Evolutionary conservation across 2,113 vertebrate genomes (phyloP).

Genomic region (Nerophis ophidion): DNA sequence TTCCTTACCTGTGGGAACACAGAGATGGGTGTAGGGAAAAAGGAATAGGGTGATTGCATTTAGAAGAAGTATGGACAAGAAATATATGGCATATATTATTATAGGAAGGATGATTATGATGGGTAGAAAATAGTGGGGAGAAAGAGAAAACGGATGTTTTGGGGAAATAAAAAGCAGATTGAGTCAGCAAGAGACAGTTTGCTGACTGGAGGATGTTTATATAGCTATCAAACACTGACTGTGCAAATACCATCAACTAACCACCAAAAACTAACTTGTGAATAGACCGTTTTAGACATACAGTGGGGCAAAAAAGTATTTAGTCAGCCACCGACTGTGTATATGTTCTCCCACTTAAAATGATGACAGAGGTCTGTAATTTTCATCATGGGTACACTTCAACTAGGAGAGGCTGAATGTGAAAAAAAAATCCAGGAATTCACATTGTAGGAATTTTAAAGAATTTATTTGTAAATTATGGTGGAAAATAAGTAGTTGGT

Average conservation of each 20-base stretch:
- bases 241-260: constrained; percentile 3
- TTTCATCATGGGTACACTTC: too few species aligned
- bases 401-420: too few species aligned
- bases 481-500: too few species aligned
- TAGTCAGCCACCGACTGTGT: too few species aligned
- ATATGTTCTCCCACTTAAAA: too few species aligned
- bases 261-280: constrained; percentile 13
- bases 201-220: constrained; percentile 9
- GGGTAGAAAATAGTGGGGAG: constrained; percentile 3
- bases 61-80: constrained; percentile 10
- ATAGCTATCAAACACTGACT: constrained; percentile 12
- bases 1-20: constrained; percentile 79
- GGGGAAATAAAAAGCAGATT: constrained; percentile 19
- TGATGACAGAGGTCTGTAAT: too few species aligned
- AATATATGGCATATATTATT: constrained; percentile 22
- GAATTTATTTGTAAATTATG: too few species aligned
- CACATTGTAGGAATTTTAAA: too few species aligned
- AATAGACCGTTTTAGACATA: too few species aligned
- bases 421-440: too few species aligned
- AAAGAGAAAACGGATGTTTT: constrained; percentile 17
- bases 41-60: constrained; percentile 6
- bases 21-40: constrained; percentile 20
- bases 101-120: constrained; percentile 7
- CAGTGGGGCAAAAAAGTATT: too few species aligned
- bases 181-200: constrained; percentile 27